These are phyloP conservation scores for Etheostoma perlongum DNA, from an alignment of 2,797 vertebrate species.

Conservation along the genomic window DNA sequence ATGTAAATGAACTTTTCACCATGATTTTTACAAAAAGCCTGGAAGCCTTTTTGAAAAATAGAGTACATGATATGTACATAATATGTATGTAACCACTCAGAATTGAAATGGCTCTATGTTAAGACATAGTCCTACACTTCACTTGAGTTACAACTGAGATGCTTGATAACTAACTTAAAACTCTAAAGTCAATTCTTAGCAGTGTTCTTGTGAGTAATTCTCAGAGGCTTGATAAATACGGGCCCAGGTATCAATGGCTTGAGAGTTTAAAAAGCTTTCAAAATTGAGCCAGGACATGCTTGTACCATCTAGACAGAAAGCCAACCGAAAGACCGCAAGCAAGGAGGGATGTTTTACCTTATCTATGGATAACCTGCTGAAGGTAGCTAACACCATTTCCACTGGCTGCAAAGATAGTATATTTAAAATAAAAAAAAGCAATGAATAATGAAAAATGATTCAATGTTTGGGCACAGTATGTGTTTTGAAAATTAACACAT, in stretches of 20 bases:
- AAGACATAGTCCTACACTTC: too few species aligned
- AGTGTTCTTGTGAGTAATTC: too few species aligned
- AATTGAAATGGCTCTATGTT: constrained; percentile 10
- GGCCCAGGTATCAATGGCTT: background rate
- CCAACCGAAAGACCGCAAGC: background rate
- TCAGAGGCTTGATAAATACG: too few species aligned
- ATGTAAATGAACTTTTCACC: too few species aligned
- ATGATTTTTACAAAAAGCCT: constrained; percentile 37
- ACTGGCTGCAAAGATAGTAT: background rate
- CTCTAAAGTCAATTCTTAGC: too few species aligned
- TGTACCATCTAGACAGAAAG: background rate
- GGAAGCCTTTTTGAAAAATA: constrained; percentile 47
- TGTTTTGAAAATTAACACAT: background rate
- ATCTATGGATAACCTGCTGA: constrained; percentile 18
- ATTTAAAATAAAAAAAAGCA: background rate
- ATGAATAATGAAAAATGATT: background rate
- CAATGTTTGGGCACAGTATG: background rate
- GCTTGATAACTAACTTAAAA: too few species aligned
- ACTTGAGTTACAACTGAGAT: too few species aligned
- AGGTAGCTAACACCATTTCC: background rate
- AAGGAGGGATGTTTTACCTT: constrained; percentile 26
- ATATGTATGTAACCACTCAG: constrained; percentile 26
- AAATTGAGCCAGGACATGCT: background rate
- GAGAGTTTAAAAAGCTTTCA: constrained; percentile 10
- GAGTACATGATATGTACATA: background rate